These are phyloP conservation scores for Cecropterus lyciades DNA, from an alignment of 1,140 invertebrate species.

Conservation along the genomic window DNA sequence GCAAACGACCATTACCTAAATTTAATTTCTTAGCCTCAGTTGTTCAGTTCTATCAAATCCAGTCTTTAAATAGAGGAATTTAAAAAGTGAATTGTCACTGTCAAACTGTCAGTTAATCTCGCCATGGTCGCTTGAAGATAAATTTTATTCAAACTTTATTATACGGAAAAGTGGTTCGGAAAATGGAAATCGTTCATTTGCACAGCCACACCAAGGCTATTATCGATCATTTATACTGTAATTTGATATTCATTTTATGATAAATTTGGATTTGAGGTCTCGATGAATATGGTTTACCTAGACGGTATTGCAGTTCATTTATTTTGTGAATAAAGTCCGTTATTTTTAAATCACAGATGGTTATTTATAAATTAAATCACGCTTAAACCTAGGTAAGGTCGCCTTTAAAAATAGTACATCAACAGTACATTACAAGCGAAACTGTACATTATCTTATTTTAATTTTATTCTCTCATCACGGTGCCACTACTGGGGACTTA, in stretches of 20 bases:
- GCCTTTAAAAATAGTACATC: no score
- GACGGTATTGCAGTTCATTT: neutral
- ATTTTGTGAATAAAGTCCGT: conserved; percentile 2
- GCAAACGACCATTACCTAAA: no score
- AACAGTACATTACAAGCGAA: no score
- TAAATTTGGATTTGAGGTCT: conserved; percentile 6
- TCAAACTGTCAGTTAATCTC: conserved; percentile 44
- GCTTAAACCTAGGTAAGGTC: no score
- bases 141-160: conserved; percentile 42
- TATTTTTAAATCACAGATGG: no score
- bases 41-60: neutral
- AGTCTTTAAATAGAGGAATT: conserved; percentile 35
- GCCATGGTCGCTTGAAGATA: conserved; percentile 35
- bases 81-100: conserved; percentile 47
- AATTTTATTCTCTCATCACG: no score
- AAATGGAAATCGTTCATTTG: conserved; percentile 55
- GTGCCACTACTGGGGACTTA: no score
- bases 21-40: neutral
- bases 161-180: conserved; percentile 14
- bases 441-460: no score
- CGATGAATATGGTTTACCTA: conserved; percentile 5
- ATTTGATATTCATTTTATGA: conserved; percentile 55
- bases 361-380: no score
- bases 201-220: conserved; percentile 48
- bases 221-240: conserved; percentile 52